phyloP scores from a whole-genome alignment of 2,888 invertebrate genomes.

The Eupithecia vulgata region DNA sequence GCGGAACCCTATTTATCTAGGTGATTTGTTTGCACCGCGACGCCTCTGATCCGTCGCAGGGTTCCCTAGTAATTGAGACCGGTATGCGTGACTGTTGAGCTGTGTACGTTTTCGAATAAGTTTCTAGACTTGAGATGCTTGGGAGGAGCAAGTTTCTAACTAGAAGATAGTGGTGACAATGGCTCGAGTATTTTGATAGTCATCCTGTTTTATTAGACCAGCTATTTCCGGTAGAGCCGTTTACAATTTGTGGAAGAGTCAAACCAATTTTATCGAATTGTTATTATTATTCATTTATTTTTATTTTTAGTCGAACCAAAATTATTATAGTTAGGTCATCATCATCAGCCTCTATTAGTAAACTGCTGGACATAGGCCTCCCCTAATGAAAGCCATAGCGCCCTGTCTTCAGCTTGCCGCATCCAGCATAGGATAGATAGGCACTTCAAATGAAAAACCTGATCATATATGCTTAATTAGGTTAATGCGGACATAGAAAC shows the following conservation, averaged over 20 bases:
- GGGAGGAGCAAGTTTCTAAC: constrained; percentile 6
- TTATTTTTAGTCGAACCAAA: too few relatives aligned
- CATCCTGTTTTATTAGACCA: neutral
- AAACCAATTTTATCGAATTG: neutral
- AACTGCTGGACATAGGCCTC: too few relatives aligned
- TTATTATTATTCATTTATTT: too few relatives aligned
- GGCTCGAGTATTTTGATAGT: neutral
- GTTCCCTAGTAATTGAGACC: constrained; percentile 70
- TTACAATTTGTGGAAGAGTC: neutral
- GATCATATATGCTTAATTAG: neutral
- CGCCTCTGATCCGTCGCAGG: constrained; percentile 59
- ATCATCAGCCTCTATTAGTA: too few relatives aligned
- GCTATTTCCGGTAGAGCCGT: neutral
- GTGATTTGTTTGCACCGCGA: constrained; percentile 77
- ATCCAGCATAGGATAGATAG: too few relatives aligned
- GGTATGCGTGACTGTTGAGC: constrained; percentile 60
- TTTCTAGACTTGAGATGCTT: constrained; percentile 42
- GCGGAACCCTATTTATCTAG: constrained; percentile 73
- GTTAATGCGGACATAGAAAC: neutral
- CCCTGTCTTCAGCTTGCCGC: too few relatives aligned
- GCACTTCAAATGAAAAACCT: neutral
- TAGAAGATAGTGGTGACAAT: constrained; percentile 2
- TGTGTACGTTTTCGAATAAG: constrained; percentile 60
- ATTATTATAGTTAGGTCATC: too few relatives aligned
- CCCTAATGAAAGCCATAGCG: too few relatives aligned